Base-by-base conservation (phyloP, 2,888 invertebrate genomes). In the Polyommatus icarus region DNA sequence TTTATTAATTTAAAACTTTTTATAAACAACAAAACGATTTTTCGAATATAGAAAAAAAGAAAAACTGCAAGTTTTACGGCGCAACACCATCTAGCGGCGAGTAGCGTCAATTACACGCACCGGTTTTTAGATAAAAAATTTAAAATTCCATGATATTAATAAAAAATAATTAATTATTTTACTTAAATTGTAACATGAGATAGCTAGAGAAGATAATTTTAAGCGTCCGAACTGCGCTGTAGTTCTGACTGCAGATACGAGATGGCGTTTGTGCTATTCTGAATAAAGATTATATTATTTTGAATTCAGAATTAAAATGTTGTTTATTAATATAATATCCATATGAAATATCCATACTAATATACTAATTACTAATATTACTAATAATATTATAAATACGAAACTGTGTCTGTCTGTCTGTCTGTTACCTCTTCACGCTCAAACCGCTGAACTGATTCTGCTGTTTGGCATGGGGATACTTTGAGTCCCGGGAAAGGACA, bases 31-130 rank as follows among this genome's bases (percentile, higher is more conserved):
- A 29, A 32, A 3, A 0, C 6, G 3, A 15, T 15, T 40, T 46
- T 36, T 20, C 10, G 2, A 7, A 15, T 0, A 46, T 73, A 24
- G 4, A n/a, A 3, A 46, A 20, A 46, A n/a, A 46, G 46, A 20
- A 4, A 46, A 20, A 24, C 20, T 1, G 5, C 12, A 46, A 5
- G 40, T 73, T 73, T 46, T 36, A 18, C 18, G 15, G 18, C 10
- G 20, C 15, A 76, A 10, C 79, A 81, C 82, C 83, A 90, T 86
- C 91, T 89, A 83, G 83, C 79, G 84, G 67, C 50, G 77, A 86
- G 84, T 88, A 85, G 90, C 46, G 76, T 76, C 78, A 85, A 79
- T 6, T 18, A 15, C 24, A 24, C 24, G 24, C 24, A 3, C 10
- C 61, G 61, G 3, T 10, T 7, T 20, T 59, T 3, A 54, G 54